Conservation (phyloP, 2,888 invertebrate genomes). For the Cheilosia pagana region DNA sequence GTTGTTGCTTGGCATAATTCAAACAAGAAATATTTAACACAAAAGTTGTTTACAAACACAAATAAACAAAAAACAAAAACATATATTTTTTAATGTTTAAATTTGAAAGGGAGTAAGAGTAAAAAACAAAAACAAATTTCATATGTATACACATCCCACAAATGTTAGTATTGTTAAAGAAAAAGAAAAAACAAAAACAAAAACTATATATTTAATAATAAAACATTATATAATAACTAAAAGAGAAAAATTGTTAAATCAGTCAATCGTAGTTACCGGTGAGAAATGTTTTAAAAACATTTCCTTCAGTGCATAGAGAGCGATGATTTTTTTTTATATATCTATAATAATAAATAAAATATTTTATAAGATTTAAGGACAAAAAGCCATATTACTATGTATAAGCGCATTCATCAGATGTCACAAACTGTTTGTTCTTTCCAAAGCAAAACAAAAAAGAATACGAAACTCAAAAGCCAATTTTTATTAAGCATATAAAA, state of each 20-base stretch:
- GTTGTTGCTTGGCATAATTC: slow-evolving; percentile 58
- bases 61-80: slow-evolving; percentile 21
- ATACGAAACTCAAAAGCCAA: slow-evolving; percentile 66
- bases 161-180: slow-evolving; percentile 68
- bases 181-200: slow-evolving; percentile 6
- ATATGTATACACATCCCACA: slow-evolving; percentile 57
- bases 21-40: slow-evolving; percentile 43
- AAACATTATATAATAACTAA: slow-evolving; percentile 7
- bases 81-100: slow-evolving; percentile 74
- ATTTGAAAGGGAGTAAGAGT: slow-evolving; percentile 46
- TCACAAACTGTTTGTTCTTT: slow-evolving; percentile 70
- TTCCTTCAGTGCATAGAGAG: slow-evolving; percentile 37
- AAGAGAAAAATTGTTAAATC: slow-evolving; percentile 64
- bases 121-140: slow-evolving; percentile 56
- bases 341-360: slow-evolving; percentile 53
- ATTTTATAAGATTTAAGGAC: slow-evolving; percentile 64
- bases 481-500: slow-evolving; percentile 61
- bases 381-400: slow-evolving; percentile 71
- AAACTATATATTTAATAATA: slow-evolving; percentile 57
- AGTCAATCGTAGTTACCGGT: slow-evolving; percentile 55
- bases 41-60: slow-evolving; percentile 39
- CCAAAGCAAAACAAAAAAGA: slow-evolving; percentile 50
- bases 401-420: slow-evolving; percentile 65
- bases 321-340: slow-evolving; percentile 65
- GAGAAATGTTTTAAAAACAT: slow-evolving; percentile 70